These are phyloP conservation scores for Pemphigus obesinymphae DNA, from an alignment of 1,140 invertebrate species.

Conservation along the genomic window DNA sequence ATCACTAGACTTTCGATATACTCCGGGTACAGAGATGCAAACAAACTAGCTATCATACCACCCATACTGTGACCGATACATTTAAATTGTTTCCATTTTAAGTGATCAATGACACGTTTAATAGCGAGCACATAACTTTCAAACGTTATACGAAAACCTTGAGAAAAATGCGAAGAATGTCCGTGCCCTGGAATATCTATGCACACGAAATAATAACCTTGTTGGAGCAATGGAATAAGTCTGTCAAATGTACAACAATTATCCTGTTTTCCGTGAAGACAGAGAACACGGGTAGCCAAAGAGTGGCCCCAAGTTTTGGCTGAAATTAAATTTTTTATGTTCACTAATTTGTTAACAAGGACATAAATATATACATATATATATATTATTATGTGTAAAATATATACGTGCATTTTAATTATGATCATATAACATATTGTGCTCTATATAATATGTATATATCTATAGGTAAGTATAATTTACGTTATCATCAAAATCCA, in stretches of 20 bases:
- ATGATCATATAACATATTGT: too few species aligned
- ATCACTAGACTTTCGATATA: slow-evolving; percentile 54
- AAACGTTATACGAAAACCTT: slow-evolving; percentile 53
- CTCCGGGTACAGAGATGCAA: slow-evolving; percentile 54
- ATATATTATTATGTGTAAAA: background rate
- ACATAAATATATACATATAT: too few species aligned
- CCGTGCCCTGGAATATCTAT: slow-evolving; percentile 70
- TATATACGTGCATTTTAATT: too few species aligned
- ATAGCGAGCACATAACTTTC: slow-evolving; percentile 54
- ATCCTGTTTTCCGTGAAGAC: slow-evolving; percentile 61
- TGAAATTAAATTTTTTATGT: slow-evolving; percentile 47
- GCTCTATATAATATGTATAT: too few species aligned
- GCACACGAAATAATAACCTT: slow-evolving; percentile 58
- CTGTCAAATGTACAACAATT: slow-evolving; percentile 64
- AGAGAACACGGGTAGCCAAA: slow-evolving; percentile 54
- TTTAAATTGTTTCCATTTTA: slow-evolving; percentile 57
- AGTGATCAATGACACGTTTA: slow-evolving; percentile 54
- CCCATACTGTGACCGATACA: slow-evolving; percentile 61
- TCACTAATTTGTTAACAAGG: background rate
- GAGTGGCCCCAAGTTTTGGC: slow-evolving; percentile 62
- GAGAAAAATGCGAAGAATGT: slow-evolving; percentile 58
- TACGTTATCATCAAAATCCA: too few species aligned
- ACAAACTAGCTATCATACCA: slow-evolving; percentile 53
- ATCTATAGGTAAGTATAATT: too few species aligned
- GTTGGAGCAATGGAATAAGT: slow-evolving; percentile 58